Conservation (phyloP, 2,797 vertebrate species). For the Xerus rutilus region DNA sequence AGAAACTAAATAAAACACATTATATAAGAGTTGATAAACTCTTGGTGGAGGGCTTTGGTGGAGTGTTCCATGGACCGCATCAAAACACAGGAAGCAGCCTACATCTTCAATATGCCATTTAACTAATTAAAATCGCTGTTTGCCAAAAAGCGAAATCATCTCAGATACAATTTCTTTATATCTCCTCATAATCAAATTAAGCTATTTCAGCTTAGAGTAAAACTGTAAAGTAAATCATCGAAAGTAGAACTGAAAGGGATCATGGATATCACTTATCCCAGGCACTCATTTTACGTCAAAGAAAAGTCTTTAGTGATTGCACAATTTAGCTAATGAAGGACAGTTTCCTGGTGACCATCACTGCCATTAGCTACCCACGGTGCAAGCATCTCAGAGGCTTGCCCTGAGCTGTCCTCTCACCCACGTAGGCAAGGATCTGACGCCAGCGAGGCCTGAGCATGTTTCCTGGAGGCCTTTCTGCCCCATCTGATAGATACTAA, state of each 20-base stretch:
- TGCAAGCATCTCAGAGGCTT: neutral
- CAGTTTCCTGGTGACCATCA: neutral
- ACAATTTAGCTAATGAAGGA: neutral
- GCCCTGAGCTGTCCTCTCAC: neutral
- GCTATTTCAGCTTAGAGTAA: conserved; percentile 38
- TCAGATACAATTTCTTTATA: conserved; percentile 64
- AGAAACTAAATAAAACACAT: neutral
- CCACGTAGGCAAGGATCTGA: neutral
- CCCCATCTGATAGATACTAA: neutral
- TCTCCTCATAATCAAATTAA: conserved; percentile 68
- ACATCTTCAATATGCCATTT: conserved; percentile 47
- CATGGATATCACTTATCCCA: neutral
- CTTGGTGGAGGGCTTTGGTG: neutral
- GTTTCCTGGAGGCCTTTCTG: neutral
- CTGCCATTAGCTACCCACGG: neutral
- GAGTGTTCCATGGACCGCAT: neutral
- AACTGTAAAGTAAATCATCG: conserved; percentile 8
- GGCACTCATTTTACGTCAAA: neutral
- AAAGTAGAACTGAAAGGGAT: conserved; percentile 24
- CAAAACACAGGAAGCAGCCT: conserved; percentile 9
- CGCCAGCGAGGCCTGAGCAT: neutral
- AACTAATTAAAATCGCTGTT: conserved; percentile 63
- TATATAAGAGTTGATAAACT: neutral
- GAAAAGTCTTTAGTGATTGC: neutral
- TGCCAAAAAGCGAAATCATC: conserved; percentile 55